Base-by-base conservation (phyloP, 2,113 vertebrate genomes). In the Periophthalmodon schlosseri region DNA sequence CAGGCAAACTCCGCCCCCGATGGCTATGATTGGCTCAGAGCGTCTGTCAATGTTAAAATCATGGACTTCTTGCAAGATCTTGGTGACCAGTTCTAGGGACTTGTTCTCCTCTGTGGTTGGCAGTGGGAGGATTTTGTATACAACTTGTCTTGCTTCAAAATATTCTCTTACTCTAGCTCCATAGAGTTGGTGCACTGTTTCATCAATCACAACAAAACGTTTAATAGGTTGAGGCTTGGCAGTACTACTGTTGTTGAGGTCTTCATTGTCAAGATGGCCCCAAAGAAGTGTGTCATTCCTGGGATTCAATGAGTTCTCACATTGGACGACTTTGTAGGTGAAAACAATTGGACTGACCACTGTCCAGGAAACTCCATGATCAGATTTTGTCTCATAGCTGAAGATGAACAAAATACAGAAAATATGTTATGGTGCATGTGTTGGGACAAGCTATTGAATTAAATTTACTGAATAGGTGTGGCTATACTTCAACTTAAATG, bases 191-290 rank as follows among this genome's bases (percentile, higher is more conserved):
- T 94, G 81, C 0, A 95, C 94, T 0, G 87, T 91, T 70, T 92
- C 84, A 7, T 95, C 95, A 7, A 95, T 93, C 73, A 95, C 93
- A 2, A 94, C 81, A 2, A 95, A 94, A 33, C 93, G 93, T 60
- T 90, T 94, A 24, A 87, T 79, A 12, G 79, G 87, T 80, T 81
- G 92, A 66, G 84, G 85, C 61, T 60, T 44, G 49, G 49, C 49
- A 1, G 72, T 71, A 0, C 70, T 72, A 0, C 70, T 3, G 0
- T 70, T 58, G 78, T 92, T 79, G 0, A 76, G 66, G 13, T 93
- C 76, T 14, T 84, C 79, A 13, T 6, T 15, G 5, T 93, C 89
- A 20, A 91, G 49, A 77, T 94, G 94, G 2, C 94, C 93, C 83
- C 91, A 91, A 15, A 95, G 89, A n/a, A 95, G 81, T 1, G 93